Evolutionary conservation across 2,888 invertebrate genomes (phyloP).

Genomic region (Petrolisthes manimaculis): DNA sequence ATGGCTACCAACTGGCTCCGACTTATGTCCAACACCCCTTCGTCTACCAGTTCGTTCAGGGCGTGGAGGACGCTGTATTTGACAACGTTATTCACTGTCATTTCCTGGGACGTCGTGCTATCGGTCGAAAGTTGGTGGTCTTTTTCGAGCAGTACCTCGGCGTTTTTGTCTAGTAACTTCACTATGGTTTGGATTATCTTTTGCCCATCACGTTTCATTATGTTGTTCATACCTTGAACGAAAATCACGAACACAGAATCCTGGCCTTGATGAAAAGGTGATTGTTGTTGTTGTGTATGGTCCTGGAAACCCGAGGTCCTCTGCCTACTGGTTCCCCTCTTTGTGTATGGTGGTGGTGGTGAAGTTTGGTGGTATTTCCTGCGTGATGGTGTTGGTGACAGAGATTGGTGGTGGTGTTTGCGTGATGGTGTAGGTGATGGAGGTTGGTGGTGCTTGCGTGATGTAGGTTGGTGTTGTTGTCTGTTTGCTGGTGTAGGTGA

Average conservation of each 20-base stretch:
- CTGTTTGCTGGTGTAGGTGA: too few relatives aligned
- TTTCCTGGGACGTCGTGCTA: neutral
- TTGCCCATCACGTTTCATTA: slow-evolving; percentile 15
- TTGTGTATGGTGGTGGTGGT: too few relatives aligned
- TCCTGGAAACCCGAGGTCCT: neutral
- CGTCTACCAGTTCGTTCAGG: slow-evolving; percentile 42
- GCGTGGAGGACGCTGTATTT: slow-evolving; percentile 31
- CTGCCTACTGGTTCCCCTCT: too few relatives aligned
- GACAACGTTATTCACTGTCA: slow-evolving; percentile 21
- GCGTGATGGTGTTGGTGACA: too few relatives aligned
- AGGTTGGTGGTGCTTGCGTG: neutral
- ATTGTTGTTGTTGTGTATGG: neutral
- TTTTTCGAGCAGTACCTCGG: slow-evolving; percentile 26
- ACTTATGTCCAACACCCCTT: slow-evolving; percentile 39
- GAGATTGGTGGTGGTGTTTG: too few relatives aligned
- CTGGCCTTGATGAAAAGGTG: neutral
- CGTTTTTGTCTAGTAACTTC: slow-evolving; percentile 38
- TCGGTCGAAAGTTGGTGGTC: slow-evolving; percentile 29
- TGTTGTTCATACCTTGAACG: slow-evolving; percentile 42
- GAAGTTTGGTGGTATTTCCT: too few relatives aligned
- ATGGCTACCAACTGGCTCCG: slow-evolving; percentile 15
- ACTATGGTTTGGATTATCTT: slow-evolving; percentile 31
- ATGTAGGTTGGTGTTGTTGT: too few relatives aligned
- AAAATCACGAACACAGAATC: slow-evolving; percentile 35
- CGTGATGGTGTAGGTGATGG: too few relatives aligned